These are phyloP conservation scores for Vireo altiloquus DNA, from an alignment of 2,113 vertebrate genomes.

Conservation along the genomic window DNA sequence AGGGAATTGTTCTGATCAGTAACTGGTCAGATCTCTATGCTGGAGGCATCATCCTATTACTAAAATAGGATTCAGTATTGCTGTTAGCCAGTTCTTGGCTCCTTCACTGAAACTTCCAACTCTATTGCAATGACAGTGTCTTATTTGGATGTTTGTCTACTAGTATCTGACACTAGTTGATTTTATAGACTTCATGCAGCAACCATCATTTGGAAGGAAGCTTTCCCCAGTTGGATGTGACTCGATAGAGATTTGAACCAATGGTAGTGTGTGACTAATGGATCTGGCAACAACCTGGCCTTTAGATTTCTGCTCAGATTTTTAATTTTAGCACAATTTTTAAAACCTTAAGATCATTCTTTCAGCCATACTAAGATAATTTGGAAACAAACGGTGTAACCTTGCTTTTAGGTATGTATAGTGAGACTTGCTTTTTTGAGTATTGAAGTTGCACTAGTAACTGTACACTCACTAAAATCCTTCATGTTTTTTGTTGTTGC, in stretches of 20 bases:
- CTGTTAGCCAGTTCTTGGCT: not conserved
- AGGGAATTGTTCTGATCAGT: not conserved
- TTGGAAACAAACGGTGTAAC: fast-evolving
- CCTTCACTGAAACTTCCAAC: not conserved
- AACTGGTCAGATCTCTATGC: not conserved
- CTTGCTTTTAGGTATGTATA: not conserved
- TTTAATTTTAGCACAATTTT: not conserved
- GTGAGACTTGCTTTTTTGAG: not conserved
- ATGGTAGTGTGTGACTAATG: not conserved
- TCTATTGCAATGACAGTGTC: not conserved
- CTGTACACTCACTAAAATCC: not conserved
- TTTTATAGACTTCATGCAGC: not conserved
- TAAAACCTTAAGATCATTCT: not conserved
- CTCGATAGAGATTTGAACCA: not conserved
- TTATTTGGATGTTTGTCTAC: not conserved
- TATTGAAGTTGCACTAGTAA: not conserved
- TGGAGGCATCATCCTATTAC: not conserved
- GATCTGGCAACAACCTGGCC: not conserved
- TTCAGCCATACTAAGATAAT: not conserved
- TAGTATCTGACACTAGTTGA: not conserved
- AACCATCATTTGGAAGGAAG: not conserved
- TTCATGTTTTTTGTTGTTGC: not conserved
- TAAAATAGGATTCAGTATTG: not conserved
- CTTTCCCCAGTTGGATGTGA: not conserved
- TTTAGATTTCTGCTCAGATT: not conserved